phyloP scores from a whole-genome alignment of 2,797 vertebrate genomes.

The Coranthus polyacanthus region DNA sequence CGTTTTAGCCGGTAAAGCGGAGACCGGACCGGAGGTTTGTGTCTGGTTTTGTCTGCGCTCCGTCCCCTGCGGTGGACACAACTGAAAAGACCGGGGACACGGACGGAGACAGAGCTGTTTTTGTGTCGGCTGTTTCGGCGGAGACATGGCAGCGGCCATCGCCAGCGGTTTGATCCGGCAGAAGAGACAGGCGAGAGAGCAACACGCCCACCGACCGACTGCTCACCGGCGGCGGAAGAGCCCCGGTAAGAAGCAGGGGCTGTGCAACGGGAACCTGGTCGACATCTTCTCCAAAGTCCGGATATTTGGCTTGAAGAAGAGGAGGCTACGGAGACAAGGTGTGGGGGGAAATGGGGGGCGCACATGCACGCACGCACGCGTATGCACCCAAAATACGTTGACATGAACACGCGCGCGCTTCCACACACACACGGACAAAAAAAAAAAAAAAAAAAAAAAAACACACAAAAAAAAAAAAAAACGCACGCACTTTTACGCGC shows the following conservation, averaged over 20 bases:
- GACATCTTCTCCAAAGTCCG: conserved; percentile 98
- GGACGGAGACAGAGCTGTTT: conserved; percentile 62
- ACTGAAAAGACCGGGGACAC: conserved; percentile 66
- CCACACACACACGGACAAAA: background rate
- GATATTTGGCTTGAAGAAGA: conserved; percentile 96
- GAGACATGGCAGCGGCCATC: conserved; percentile 95
- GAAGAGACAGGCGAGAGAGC: conserved; percentile 95
- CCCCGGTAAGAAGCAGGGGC: conserved; percentile 93
- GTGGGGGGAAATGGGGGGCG: conserved; percentile 56
- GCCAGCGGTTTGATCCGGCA: conserved; percentile 97
- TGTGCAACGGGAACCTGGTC: conserved; percentile 95
- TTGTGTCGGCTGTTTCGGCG: conserved; percentile 55
- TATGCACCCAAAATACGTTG: conserved; percentile 28
- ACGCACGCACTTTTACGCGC: conserved; percentile 47
- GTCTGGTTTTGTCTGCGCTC: conserved; percentile 68
- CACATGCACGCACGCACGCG: conserved; percentile 20
- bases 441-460: too few species aligned
- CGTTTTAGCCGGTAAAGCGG: conserved; percentile 56
- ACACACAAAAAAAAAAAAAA: background rate
- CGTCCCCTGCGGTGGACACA: conserved; percentile 71
- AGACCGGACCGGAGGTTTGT: conserved; percentile 52
- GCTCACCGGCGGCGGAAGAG: conserved; percentile 92
- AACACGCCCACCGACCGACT: conserved; percentile 93
- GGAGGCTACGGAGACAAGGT: conserved; percentile 96
- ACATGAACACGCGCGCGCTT: conserved; percentile 19